Conservation (phyloP, 2,797 vertebrate species). For the Phylloscopus collybita region DNA sequence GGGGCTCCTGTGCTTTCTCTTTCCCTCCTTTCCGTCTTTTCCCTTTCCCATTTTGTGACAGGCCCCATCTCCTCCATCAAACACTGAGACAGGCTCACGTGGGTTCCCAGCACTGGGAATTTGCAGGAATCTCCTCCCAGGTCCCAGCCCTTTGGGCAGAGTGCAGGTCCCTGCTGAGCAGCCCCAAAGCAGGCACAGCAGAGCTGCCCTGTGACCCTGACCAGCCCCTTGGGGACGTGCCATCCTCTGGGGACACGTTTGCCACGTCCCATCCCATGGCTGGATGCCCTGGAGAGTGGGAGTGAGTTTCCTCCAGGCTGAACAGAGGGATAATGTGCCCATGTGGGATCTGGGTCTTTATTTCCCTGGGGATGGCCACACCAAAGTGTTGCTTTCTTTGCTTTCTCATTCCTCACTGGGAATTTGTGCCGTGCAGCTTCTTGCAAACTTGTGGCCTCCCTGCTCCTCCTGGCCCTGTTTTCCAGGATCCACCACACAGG, state of each 20-base stretch:
- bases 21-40: not conserved
- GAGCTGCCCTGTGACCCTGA: fast-evolving
- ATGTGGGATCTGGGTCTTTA: not conserved
- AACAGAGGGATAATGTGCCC: fast-evolving
- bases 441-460: not conserved
- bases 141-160: not conserved
- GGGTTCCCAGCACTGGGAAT: not conserved
- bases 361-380: not conserved
- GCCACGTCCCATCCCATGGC: fast-evolving
- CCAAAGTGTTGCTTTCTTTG: not conserved
- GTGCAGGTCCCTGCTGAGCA: not conserved
- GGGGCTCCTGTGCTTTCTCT: not conserved
- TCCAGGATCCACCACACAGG: not conserved
- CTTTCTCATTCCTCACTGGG: not conserved
- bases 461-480: not conserved
- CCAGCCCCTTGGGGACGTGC: not conserved
- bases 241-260: not conserved
- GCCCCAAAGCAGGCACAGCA: not conserved
- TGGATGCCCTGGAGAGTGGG: not conserved
- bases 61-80: not conserved
- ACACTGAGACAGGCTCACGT: fast-evolving
- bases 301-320: not conserved
- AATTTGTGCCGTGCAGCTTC: fast-evolving
- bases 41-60: not conserved
- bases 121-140: not conserved